Evolutionary conservation across 1,140 invertebrate species (phyloP).

Genomic region (Drosophila quadrilineata): DNA sequence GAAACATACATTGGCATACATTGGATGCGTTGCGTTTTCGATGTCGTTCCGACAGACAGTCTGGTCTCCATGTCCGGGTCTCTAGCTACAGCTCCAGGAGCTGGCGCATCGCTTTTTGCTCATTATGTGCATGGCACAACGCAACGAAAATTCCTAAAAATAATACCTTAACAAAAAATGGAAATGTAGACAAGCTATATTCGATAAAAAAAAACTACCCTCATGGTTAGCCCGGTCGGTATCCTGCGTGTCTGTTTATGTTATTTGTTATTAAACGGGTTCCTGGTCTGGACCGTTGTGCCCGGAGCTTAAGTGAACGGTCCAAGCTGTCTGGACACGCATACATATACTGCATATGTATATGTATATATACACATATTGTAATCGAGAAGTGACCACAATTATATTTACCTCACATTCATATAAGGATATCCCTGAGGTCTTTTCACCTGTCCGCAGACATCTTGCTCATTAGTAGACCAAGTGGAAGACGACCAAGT

Average conservation of each 20-base stretch:
- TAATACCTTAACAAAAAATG: constrained; percentile 12
- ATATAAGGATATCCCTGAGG: constrained; percentile 6
- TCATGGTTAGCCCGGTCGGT: constrained; percentile 14
- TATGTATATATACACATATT: too few species aligned
- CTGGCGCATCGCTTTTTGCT: constrained; percentile 59
- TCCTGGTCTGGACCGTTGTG: constrained; percentile 20
- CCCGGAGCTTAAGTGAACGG: constrained; percentile 13
- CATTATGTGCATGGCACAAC: constrained; percentile 54
- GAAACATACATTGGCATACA: neutral
- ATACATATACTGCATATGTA: too few species aligned
- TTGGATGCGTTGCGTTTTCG: constrained; percentile 10
- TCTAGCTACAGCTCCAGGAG: neutral
- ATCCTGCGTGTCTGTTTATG: constrained; percentile 8
- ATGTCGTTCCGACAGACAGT: constrained; percentile 31
- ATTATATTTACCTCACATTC: constrained; percentile 24
- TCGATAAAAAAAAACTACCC: constrained; percentile 56
- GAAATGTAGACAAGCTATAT: constrained; percentile 18
- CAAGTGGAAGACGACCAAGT: neutral
- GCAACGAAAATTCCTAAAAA: constrained; percentile 22
- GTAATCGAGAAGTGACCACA: constrained; percentile 74
- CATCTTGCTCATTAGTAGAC: constrained; percentile 53
- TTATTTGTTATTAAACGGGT: constrained; percentile 68
- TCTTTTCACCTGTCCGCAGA: constrained; percentile 40
- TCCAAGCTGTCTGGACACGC: constrained; percentile 40
- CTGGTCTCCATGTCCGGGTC: constrained; percentile 16